Evolutionary conservation across 2,888 invertebrate genomes (phyloP).

Genomic region (Drosophila mulleri): DNA sequence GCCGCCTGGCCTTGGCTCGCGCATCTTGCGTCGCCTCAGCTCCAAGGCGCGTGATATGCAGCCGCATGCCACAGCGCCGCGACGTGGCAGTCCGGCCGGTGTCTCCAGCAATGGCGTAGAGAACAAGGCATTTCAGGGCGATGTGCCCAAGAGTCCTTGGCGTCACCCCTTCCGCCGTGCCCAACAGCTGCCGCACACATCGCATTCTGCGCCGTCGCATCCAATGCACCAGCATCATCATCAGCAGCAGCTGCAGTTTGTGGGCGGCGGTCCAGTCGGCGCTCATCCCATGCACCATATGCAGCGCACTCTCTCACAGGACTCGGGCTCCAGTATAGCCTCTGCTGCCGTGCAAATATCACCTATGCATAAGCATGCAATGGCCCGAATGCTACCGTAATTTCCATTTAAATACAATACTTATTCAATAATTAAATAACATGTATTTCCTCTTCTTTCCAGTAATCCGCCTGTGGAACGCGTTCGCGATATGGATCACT

Average conservation of each 20-base stretch:
- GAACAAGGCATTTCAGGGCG: slow-evolving; percentile 89
- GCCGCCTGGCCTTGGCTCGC: slow-evolving; percentile 87
- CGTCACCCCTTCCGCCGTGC: slow-evolving; percentile 87
- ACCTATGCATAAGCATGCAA: slow-evolving; percentile 84
- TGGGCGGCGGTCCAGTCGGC: slow-evolving; percentile 65
- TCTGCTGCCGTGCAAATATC: slow-evolving; percentile 86
- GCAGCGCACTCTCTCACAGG: slow-evolving; percentile 87
- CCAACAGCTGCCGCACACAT: slow-evolving; percentile 72
- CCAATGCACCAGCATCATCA: slow-evolving; percentile 64
- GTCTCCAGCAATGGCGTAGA: slow-evolving; percentile 87
- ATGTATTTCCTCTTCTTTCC: background rate
- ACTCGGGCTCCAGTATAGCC: slow-evolving; percentile 87
- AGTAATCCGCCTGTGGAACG: slow-evolving; percentile 85
- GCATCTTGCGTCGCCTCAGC: slow-evolving; percentile 90
- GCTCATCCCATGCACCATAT: slow-evolving; percentile 81
- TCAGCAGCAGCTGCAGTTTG: slow-evolving; percentile 68
- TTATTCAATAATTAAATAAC: background rate
- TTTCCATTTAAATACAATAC: slow-evolving; percentile 28
- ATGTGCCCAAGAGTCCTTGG: slow-evolving; percentile 91
- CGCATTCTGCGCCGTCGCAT: slow-evolving; percentile 67
- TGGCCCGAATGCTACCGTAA: slow-evolving; percentile 85
- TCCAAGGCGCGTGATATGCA: slow-evolving; percentile 88
- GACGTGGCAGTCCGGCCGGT: slow-evolving; percentile 81
- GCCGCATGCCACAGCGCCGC: slow-evolving; percentile 47
- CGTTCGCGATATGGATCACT: slow-evolving; percentile 84